Percentiles rank a stretch among this genome's conserved stretches.
phyloP scores from a whole-genome alignment of 2,113 vertebrate species.

The Thamnaconus septentrionalis region DNA sequence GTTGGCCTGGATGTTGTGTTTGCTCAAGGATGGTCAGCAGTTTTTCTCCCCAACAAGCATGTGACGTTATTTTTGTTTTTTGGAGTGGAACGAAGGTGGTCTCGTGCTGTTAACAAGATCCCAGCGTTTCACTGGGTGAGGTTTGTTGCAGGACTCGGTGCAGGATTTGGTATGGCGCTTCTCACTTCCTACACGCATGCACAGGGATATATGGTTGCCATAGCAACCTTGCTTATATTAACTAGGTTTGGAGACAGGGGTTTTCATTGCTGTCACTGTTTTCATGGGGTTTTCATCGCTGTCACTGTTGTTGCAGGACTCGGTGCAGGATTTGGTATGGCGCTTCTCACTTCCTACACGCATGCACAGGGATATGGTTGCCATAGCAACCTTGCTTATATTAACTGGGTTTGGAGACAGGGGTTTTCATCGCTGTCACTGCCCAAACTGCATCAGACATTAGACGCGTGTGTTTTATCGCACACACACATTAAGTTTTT shows the following conservation, averaged over 20 bases:
- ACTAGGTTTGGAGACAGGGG: constrained; percentile 29
- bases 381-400: constrained; percentile 39
- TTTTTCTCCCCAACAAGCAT: too few species aligned
- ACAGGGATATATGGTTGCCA: constrained; percentile 60
- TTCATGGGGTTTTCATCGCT: too few species aligned
- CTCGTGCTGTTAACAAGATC: not conserved
- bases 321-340: constrained; percentile 21
- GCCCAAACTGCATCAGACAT: constrained; percentile 20
- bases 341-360: constrained; percentile 21
- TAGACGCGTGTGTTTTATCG: constrained; percentile 10
- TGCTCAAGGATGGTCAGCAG: too few species aligned
- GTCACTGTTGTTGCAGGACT: constrained; percentile 24
- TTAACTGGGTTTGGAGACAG: constrained; percentile 33
- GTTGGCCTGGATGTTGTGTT: too few species aligned
- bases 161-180: constrained; percentile 22
- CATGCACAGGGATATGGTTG: constrained; percentile 50
- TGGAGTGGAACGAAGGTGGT: too few species aligned
- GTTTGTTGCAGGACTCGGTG: constrained; percentile 24
- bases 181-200: constrained; percentile 19
- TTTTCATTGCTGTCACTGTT: constrained; percentile 8
- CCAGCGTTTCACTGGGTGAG: not conserved
- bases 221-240: constrained; percentile 64
- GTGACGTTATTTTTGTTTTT: too few species aligned
- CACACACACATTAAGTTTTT: too few species aligned
- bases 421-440: constrained; percentile 11